Percentiles rank a stretch among this genome's conserved stretches.
Conservation (phyloP, 64 coral and sea anemone genomes). For the Catalaphyllia jardinei region DNA sequence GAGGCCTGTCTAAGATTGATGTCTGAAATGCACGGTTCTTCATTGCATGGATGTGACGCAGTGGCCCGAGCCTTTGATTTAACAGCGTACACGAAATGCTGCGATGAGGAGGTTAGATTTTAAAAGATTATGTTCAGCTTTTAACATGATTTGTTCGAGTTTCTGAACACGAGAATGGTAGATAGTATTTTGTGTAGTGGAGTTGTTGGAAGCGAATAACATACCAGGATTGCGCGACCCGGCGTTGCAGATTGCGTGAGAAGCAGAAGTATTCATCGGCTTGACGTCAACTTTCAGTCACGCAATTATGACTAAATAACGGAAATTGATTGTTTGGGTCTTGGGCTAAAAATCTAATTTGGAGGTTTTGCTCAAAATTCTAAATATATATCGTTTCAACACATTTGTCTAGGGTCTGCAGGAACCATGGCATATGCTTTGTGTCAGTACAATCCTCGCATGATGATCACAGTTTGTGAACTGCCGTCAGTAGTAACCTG, state of each 20-base stretch:
- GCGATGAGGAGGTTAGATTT: neutral
- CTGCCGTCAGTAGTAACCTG: conserved; percentile 34
- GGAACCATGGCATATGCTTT: conserved; percentile 38
- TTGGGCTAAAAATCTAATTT: too few species aligned
- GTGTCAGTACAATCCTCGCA: conserved; percentile 34
- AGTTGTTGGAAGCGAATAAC: too few species aligned
- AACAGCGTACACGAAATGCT: neutral
- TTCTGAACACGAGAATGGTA: too few species aligned
- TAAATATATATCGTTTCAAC: neutral
- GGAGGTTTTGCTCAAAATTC: neutral
- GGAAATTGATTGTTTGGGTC: too few species aligned
- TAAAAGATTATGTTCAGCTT: neutral
- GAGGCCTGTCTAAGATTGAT: neutral
- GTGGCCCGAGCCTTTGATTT: conserved; percentile 1
- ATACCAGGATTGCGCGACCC: too few species aligned
- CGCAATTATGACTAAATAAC: too few species aligned
- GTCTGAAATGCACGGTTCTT: neutral
- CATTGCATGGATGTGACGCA: neutral
- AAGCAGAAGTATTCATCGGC: too few species aligned
- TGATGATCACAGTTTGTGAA: conserved; percentile 60
- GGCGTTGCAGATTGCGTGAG: too few species aligned
- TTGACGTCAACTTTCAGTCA: too few species aligned
- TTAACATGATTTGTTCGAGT: too few species aligned
- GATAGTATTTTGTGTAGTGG: too few species aligned
- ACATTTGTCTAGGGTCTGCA: neutral